Percentiles rank a stretch among this genome's conserved stretches.
Evolutionary conservation across 2,797 vertebrate genomes (phyloP).

Genomic region (Sibirionetta formosa): DNA sequence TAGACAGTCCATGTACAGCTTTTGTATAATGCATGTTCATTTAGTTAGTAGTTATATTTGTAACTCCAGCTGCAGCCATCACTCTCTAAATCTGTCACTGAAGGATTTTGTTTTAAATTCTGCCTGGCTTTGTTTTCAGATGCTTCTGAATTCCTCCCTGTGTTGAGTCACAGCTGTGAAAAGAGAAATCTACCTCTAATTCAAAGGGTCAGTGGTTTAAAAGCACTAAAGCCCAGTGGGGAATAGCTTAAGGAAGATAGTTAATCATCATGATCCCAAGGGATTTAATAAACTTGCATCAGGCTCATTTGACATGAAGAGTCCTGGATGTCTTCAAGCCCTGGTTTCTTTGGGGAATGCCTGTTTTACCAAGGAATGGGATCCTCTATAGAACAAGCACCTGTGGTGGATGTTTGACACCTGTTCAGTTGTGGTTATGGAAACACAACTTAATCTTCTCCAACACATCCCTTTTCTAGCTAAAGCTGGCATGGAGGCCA

Average conservation of each 20-base stretch:
- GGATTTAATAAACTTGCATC: conserved; percentile 15
- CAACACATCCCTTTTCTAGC: neutral
- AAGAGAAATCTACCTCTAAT: conserved; percentile 65
- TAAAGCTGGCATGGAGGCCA: accelerated
- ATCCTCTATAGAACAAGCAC: neutral
- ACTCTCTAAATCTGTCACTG: conserved; percentile 65
- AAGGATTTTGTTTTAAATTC: conserved; percentile 76
- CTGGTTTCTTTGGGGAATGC: neutral
- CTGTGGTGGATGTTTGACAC: conserved; percentile 60
- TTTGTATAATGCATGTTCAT: neutral
- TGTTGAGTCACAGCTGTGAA: conserved; percentile 71
- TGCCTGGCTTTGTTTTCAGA: conserved; percentile 63
- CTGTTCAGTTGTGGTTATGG: neutral
- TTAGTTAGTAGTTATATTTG: conserved; percentile 48
- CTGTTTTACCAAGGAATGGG: neutral
- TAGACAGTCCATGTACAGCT: neutral
- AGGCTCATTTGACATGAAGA: neutral
- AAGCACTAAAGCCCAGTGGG: conserved; percentile 30
- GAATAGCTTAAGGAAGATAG: conserved; percentile 27
- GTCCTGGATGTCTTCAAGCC: conserved; percentile 15
- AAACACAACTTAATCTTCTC: conserved; percentile 28
- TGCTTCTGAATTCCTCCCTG: conserved; percentile 61
- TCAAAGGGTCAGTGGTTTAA: conserved; percentile 61
- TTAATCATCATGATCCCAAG: conserved; percentile 50
- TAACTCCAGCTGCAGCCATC: conserved; percentile 67